Evolutionary conservation across 2,797 vertebrate species (phyloP), one percentile per base, ranked within the genome.

Genomic region (Podarcis siculus): DNA sequence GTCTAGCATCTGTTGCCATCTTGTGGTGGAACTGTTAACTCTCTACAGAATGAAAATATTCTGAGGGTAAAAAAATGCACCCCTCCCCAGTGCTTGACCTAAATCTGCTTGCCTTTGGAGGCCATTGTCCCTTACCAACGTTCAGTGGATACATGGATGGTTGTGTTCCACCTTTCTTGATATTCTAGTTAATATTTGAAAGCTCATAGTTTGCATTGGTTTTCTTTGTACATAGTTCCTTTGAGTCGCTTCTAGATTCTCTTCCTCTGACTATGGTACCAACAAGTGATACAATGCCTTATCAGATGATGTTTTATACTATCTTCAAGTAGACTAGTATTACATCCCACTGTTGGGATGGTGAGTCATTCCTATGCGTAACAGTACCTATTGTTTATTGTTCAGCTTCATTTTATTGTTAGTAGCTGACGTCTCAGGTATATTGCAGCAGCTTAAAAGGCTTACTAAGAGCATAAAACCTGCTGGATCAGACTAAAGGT

Each of bases 351-450:
- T 80, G 45, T 39, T 78, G n/a, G 37, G 37, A 10, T 32, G 61
- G 4, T 87, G 69, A 87, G 32, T 87, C 49, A 87, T 87, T 82
- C 39, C 30, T 80, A 19, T 87, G 49, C 12, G 55, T 82, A 87
- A 81, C 78, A 81, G 61, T 81, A 73, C 9, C 4, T 87, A 89
- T 89, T 88, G 61, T 87, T 90, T 79, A 21, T 86, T 73, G 86
- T 87, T 82, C 32, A 85, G 13, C 66, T 81, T 58, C 64, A 79
- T 91, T 64, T 49, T 91, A 75, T 93, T 72, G 81, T 92, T 86
- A 93, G 58, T 32, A 93, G 35, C 45, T 85, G 35, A 71, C 72
- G 13, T 55, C 87, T 85, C 72, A 69, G 61, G 12, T 73, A 92
- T 49, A 83, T 84, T 86, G 55, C 87, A 73, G 82, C 73, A 82